Conservation (phyloP, 2,888 invertebrate species). For the Tetragonisca angustula region DNA sequence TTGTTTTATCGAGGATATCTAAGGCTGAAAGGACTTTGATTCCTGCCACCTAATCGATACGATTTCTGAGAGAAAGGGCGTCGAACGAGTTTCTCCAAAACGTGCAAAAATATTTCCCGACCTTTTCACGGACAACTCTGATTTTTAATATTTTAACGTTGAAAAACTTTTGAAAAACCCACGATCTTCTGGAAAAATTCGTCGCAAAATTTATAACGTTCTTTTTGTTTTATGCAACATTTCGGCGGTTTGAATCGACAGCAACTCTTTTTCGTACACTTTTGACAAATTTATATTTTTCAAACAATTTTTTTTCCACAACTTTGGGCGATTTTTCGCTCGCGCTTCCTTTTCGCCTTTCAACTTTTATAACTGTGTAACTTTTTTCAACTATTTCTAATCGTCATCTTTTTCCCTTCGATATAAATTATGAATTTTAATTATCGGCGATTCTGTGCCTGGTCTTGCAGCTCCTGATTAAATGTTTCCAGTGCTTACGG, state of each 20-base stretch:
- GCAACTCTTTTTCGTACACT: too few relatives aligned
- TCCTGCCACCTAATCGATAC: neutral
- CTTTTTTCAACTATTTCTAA: neutral
- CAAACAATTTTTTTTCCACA: too few relatives aligned
- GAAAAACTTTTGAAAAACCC: neutral
- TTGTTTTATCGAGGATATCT: slow-evolving; percentile 54
- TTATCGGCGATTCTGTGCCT: too few relatives aligned
- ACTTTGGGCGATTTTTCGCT: neutral
- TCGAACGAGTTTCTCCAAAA: neutral
- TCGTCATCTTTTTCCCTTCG: accelerated
- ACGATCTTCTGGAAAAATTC: neutral
- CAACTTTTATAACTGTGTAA: neutral
- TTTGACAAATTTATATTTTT: too few relatives aligned
- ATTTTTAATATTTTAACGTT: neutral
- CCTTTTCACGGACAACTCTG: too few relatives aligned
- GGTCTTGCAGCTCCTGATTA: neutral
- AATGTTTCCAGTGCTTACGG: neutral
- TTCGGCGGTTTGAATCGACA: too few relatives aligned
- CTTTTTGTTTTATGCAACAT: too few relatives aligned
- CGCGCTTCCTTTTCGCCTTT: neutral
- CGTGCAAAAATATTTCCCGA: neutral
- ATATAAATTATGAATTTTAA: too few relatives aligned
- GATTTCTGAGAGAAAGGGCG: neutral
- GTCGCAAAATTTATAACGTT: neutral
- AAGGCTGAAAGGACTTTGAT: slow-evolving; percentile 11